Evolutionary conservation across 2,797 vertebrate genomes (phyloP), one percentile per base, ranked within the genome.

Genomic region (Rhyacichthys aspro): DNA sequence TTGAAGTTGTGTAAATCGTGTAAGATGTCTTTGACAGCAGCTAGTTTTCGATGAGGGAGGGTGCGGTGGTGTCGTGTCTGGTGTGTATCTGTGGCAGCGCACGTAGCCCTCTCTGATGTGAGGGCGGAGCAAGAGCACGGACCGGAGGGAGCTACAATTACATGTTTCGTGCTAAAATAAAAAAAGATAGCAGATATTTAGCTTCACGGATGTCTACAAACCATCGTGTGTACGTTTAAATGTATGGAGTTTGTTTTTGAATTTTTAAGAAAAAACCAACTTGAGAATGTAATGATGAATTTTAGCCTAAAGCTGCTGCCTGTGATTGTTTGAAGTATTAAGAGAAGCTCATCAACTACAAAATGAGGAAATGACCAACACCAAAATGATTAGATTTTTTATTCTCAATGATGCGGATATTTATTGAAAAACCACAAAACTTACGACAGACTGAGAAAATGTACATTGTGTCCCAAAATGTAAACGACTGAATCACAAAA

Each of bases 21-120:
- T 41, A 3, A 36, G 7, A 50, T 18, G 33, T n/a, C 12, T 34
- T 9, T 5, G n/a, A 37, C 19, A 11, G 17, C 34, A n/a, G 47
- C 9, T 36, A 43, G 49, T 5, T 50, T 50, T 16, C 33, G 33
- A 14, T 19, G 16, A 28, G 15, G 50, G 28, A 42, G 14, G 23
- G 34, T 36, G 50, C 10, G 56, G 18, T 43, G 59, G 33, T 45
- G 38, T 32, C 8, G 56, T 53, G 53, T 61, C 59, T 43, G 1
- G 59, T 69, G 84, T 61, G 74, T 59, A 61, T 59, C 63, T 83
- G 86, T 33, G 38, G 41, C 28, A 0, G 0, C 15, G 85, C 89
- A 90, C 89, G 89, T 89, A 88, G 36, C 60, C 87, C 61, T 66
- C 61, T 66, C 58, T 12, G 69, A 57, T 59, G 76, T 47, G 44